Conservation (phyloP, 2,113 vertebrate species). For the Paratilapia polleni region DNA sequence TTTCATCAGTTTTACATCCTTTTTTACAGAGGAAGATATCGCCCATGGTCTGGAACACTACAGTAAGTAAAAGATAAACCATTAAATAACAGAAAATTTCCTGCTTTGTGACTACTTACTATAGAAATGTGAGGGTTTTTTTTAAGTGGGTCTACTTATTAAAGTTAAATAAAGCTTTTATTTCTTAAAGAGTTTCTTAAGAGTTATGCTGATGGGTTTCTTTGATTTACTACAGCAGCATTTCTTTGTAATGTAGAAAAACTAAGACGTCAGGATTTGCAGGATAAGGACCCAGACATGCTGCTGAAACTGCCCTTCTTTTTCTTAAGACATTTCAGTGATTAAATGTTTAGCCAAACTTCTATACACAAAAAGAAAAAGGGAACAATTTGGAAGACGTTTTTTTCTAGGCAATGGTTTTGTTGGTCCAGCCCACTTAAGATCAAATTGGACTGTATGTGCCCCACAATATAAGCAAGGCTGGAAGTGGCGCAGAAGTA, state of each 20-base stretch:
- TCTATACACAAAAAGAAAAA: background rate
- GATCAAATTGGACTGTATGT: no score
- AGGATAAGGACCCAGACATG: no score
- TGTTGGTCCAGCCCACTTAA: no score
- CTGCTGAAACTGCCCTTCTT: background rate
- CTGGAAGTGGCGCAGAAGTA: background rate
- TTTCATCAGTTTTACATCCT: background rate
- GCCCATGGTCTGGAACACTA: accelerated
- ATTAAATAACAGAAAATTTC: background rate
- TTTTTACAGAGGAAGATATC: background rate
- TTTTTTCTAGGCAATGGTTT: no score
- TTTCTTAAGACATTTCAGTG: background rate
- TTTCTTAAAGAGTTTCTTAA: background rate
- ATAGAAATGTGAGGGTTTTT: no score
- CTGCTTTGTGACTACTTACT: background rate
- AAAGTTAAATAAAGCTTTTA: no score
- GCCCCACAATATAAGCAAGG: no score
- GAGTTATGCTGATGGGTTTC: background rate
- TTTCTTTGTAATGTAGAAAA: background rate
- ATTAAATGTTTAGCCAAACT: background rate
- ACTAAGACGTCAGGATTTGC: background rate
- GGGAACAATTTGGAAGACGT: background rate
- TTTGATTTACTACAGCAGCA: background rate
- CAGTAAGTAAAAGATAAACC: background rate
- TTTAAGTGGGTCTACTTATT: background rate